phyloP scores from a whole-genome alignment of 2,113 vertebrate species.

The Dasyurus viverrinus region DNA sequence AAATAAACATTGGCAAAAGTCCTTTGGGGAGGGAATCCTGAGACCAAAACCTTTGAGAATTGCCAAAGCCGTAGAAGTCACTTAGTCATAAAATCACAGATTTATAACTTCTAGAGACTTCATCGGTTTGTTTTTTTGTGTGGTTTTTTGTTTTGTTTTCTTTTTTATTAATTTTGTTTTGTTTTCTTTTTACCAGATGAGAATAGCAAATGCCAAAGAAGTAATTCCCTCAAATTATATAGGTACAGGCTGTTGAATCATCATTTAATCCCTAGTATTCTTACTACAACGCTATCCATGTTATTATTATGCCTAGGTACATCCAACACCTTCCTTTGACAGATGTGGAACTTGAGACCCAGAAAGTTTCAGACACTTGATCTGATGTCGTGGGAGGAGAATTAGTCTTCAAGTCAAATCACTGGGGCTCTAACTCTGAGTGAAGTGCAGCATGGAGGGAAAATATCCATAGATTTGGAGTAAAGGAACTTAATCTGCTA shows the following conservation, averaged over 20 bases:
- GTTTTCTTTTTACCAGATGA: not conserved
- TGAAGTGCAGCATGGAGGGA: not conserved
- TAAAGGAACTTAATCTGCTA: not conserved
- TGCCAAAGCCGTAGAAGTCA: not conserved
- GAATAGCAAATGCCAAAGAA: not conserved
- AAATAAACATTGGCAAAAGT: not conserved
- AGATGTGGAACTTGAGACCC: not conserved
- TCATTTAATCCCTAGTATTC: not conserved
- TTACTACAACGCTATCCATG: not conserved
- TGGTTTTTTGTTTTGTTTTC: no score
- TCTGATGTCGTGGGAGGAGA: not conserved
- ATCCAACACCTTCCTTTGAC: not conserved
- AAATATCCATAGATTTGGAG: not conserved
- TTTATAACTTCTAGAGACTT: not conserved
- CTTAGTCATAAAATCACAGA: not conserved
- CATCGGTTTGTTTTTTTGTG: not conserved
- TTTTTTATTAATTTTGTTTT: no score
- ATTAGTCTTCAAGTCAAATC: not conserved
- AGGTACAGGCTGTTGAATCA: not conserved
- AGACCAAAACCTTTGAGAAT: not conserved
- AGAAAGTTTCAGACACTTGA: not conserved
- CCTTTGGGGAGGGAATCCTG: not conserved
- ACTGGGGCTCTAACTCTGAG: not conserved
- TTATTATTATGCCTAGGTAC: not conserved
- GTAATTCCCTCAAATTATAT: not conserved